phyloP scores from a whole-genome alignment of 2,113 vertebrate genomes.

The Takifugu flavidus region DNA sequence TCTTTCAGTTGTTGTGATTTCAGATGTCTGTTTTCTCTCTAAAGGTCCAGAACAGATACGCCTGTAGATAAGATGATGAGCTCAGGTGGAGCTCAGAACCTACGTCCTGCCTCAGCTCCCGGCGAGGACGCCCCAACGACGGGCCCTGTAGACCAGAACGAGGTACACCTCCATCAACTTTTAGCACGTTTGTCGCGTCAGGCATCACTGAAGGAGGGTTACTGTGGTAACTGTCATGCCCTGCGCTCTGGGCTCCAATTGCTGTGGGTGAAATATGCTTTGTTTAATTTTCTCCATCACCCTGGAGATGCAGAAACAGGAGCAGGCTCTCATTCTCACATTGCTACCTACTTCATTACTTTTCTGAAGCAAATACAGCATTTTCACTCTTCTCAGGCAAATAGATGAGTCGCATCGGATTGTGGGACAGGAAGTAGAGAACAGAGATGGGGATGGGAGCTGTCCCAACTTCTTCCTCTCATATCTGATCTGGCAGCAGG shows the following conservation, averaged over 20 bases:
- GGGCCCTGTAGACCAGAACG: conserved; percentile 83
- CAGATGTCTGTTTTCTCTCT: conserved; percentile 2
- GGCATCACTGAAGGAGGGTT: background rate
- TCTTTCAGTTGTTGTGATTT: background rate
- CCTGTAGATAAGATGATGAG: conserved; percentile 85
- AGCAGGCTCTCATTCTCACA: conserved; percentile 21
- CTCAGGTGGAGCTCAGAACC: conserved; percentile 72
- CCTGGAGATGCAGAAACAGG: conserved; percentile 41
- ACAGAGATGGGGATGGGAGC: conserved; percentile 38
- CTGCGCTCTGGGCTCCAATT: too few species aligned
- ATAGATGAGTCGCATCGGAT: conserved; percentile 34
- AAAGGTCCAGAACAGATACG: conserved; percentile 85
- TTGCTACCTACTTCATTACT: background rate
- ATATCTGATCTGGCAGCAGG: conserved; percentile 27
- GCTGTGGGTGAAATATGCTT: conserved; percentile 35
- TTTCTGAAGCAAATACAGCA: background rate
- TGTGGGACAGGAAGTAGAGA: conserved; percentile 44
- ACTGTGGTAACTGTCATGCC: background rate
- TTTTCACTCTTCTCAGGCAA: conserved; percentile 9
- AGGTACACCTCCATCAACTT: conserved; percentile 74
- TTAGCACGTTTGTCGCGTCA: background rate
- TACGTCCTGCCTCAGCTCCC: conserved; percentile 77
- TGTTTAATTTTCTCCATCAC: conserved; percentile 23
- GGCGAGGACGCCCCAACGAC: conserved; percentile 74
- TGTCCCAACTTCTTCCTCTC: conserved; percentile 26